Evolutionary conservation across 1,140 invertebrate species (phyloP).

Genomic region (Tetragonula clypearis): DNA sequence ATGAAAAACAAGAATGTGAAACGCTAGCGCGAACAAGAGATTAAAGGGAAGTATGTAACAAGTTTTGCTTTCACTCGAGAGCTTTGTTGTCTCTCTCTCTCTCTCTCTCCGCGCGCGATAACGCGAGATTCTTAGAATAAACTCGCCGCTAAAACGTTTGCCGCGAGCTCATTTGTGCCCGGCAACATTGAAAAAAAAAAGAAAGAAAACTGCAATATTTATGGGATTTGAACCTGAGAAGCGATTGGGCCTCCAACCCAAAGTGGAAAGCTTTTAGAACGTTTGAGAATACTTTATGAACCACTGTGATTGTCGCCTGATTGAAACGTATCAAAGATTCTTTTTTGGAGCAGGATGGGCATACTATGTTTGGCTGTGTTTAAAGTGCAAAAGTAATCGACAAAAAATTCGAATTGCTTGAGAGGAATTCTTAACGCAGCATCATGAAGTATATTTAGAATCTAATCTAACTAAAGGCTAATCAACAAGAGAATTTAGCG

Average conservation of each 20-base stretch:
- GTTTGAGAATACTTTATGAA: background rate
- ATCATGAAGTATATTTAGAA: no score
- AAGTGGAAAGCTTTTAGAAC: background rate
- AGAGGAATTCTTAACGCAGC: no score
- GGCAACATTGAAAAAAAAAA: background rate
- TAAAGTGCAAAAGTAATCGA: no score
- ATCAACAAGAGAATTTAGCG: no score
- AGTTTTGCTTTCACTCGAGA: slow-evolving; percentile 13
- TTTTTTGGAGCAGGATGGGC: no score
- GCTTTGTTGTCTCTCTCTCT: background rate
- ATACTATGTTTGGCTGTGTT: no score
- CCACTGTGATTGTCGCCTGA: background rate
- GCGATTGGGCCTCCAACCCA: background rate
- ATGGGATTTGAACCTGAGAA: background rate
- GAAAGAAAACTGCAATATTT: background rate
- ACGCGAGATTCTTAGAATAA: background rate
- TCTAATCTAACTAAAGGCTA: no score
- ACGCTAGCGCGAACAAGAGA: background rate
- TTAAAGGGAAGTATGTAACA: slow-evolving; percentile 8
- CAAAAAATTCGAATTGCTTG: no score
- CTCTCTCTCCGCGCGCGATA: background rate
- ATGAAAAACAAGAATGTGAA: background rate
- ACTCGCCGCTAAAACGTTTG: background rate
- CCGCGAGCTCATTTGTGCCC: background rate
- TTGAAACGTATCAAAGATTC: no score